These are phyloP conservation scores for Heliconius erato DNA, from an alignment of 2,888 invertebrate genomes.

Conservation along the genomic window DNA sequence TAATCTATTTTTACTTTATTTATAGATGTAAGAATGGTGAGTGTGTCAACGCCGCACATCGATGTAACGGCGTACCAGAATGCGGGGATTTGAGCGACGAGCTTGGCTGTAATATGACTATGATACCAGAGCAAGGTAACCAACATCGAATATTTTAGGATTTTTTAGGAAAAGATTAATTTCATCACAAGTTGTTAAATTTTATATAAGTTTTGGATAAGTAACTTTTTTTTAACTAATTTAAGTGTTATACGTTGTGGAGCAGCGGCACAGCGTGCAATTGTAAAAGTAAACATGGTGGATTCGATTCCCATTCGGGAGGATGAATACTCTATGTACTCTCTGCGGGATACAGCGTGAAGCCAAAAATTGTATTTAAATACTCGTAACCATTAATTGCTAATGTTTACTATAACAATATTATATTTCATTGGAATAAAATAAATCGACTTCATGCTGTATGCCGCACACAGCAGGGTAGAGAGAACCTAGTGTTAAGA, in stretches of 20 bases:
- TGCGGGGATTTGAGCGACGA: slow-evolving; percentile 87
- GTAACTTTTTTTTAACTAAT: background rate
- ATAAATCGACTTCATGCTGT: no score
- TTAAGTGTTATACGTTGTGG: background rate
- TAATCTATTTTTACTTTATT: slow-evolving; percentile 56
- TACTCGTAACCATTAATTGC: no score
- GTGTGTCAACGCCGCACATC: slow-evolving; percentile 74
- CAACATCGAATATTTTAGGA: background rate
- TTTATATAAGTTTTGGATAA: background rate
- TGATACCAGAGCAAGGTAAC: slow-evolving; percentile 62
- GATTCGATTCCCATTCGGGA: background rate
- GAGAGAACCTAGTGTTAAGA: no score
- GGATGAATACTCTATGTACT: background rate
- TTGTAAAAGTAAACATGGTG: background rate
- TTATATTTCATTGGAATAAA: background rate
- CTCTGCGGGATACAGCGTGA: background rate
- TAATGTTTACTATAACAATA: no score
- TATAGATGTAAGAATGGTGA: slow-evolving; percentile 78
- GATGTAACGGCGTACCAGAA: slow-evolving; percentile 86
- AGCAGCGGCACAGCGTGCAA: background rate
- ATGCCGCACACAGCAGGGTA: no score
- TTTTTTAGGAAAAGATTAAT: background rate
- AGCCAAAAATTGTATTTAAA: background rate
- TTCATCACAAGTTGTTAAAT: background rate
- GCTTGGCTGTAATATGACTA: slow-evolving; percentile 76